Conservation (phyloP, 2,888 invertebrate species). For the Synanthedon myopaeformis region DNA sequence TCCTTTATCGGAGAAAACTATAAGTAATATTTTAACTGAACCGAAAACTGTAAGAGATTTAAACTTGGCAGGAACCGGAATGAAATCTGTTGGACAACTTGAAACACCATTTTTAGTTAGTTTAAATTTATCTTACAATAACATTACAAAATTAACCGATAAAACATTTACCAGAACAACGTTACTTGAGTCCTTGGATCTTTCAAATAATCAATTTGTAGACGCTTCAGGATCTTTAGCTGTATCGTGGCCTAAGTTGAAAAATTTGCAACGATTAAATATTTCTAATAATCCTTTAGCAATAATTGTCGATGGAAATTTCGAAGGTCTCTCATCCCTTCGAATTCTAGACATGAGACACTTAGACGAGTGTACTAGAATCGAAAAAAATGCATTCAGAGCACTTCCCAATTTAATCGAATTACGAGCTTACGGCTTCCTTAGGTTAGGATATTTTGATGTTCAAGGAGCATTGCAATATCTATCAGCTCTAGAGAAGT, state of each 20-base stretch:
- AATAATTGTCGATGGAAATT: constrained; percentile 80
- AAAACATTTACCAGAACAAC: constrained; percentile 83
- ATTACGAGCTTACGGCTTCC: constrained; percentile 80
- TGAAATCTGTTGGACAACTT: constrained; percentile 74
- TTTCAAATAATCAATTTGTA: constrained; percentile 78
- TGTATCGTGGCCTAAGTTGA: constrained; percentile 77
- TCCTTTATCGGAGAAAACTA: constrained; percentile 80
- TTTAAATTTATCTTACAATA: constrained; percentile 83
- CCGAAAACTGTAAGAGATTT: constrained; percentile 88
- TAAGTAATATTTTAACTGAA: constrained; percentile 83
- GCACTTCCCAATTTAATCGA: constrained; percentile 76
- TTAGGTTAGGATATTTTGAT: constrained; percentile 85
- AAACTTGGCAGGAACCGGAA: constrained; percentile 84
- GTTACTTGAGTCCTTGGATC: constrained; percentile 79
- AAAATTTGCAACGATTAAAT: constrained; percentile 79
- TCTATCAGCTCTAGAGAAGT: constrained; percentile 77
- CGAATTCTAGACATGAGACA: constrained; percentile 75
- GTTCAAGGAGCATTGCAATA: constrained; percentile 85
- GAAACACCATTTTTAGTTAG: constrained; percentile 88
- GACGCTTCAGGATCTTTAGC: constrained; percentile 73
- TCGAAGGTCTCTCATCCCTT: constrained; percentile 77
- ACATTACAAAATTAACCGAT: constrained; percentile 74
- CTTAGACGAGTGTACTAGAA: constrained; percentile 76
- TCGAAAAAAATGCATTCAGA: constrained; percentile 86
- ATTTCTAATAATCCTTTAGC: constrained; percentile 87